Evolutionary conservation across 2,113 vertebrate genomes (phyloP), one percentile per base, ranked within the genome.

Genomic region (Pomatorhinus ruficollis): DNA sequence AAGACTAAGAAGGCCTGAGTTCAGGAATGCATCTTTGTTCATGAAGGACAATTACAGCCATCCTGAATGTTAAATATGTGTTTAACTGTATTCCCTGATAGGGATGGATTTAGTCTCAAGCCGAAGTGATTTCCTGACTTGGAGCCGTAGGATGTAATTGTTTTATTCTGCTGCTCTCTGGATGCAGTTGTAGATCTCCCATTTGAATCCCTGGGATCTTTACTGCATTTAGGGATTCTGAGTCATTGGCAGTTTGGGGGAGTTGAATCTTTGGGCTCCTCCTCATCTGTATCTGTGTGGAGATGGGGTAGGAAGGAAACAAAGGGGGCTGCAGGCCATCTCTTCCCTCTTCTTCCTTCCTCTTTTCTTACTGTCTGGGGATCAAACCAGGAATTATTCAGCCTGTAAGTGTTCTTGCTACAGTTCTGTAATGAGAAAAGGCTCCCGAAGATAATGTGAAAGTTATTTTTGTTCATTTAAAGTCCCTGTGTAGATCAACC

Each of bases 71-170:
- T 80, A 72, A 83, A 54, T 42, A 42, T 37, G 47, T 70, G 71
- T 94, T 95, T 96, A 93, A 83, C 93, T 91, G 71, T 57, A n/a
- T 93, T 96, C 47, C 45, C 64, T 95, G 60, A 71, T 89, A 86
- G 52, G 42, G 44, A 74, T 52, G 70, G 81, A 65, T 89, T 95
- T 94, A 92, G 74, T 57, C 59, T 57, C 50, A 4, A 60, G 64
- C 64, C 59, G 83, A 68, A 93, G 47, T 56, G 68, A 75, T 93
- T 93, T 95, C 68, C 90, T 90, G 94, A 66, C 33, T 88, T 90
- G 75, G 63, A 96, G 45, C 74, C 63, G 42, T 15, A 50, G 54
- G 47, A 79, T 88, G 3, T 33, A 66, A 47, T 28, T 85, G 77
- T 27, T 82, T 78, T n/a, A 68, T 72, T 75, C 74, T 78, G 56